These are phyloP conservation scores for Alligator mississippiensis DNA, from an alignment of 2,113 vertebrate genomes.

Conservation along the genomic window DNA sequence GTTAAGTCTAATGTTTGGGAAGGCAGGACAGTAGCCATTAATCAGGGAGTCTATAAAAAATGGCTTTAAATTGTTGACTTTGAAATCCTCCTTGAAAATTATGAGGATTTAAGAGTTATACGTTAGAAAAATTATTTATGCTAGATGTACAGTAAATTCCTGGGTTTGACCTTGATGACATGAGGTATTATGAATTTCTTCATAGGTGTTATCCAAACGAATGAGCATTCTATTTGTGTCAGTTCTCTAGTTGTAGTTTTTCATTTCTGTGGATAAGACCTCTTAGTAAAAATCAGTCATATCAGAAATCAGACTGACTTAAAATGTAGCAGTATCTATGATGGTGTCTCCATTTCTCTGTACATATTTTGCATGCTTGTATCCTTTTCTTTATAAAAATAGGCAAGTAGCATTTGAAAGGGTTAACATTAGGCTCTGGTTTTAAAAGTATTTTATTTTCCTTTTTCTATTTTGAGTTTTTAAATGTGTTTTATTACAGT, in stretches of 20 bases:
- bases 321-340: not conserved
- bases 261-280: not conserved
- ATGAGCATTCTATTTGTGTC: not conserved
- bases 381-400: slow-evolving; percentile 25
- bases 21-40: not conserved
- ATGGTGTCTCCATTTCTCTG: not conserved
- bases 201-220: not conserved
- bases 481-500: not conserved
- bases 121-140: not conserved
- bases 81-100: slow-evolving; percentile 21
- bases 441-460: slow-evolving; percentile 25
- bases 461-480: not conserved
- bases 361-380: not conserved
- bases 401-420: slow-evolving; percentile 44
- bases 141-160: not conserved
- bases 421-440: slow-evolving; percentile 45
- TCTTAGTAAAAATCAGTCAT: not conserved
- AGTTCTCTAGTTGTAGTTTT: not conserved
- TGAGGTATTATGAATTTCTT: not conserved
- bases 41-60: not conserved
- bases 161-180: not conserved
- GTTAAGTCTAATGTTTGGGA: not conserved
- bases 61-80: slow-evolving; percentile 40
- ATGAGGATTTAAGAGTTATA: not conserved
- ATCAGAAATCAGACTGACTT: not conserved